Evolutionary conservation across 2,888 invertebrate genomes (phyloP).

Genomic region (Octonoba sinensis): DNA sequence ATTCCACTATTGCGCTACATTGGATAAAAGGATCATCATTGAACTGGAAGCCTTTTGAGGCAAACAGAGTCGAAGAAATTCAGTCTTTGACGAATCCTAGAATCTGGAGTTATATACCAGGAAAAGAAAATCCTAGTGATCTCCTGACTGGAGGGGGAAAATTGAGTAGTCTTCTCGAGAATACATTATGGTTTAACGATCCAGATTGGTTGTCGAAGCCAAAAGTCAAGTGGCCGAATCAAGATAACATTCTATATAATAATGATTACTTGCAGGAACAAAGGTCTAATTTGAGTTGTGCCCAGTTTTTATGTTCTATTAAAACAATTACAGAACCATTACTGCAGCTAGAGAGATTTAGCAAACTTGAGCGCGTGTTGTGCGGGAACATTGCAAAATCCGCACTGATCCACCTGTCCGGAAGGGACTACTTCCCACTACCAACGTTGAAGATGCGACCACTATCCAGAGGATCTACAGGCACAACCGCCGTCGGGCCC

Average conservation of each 20-base stretch:
- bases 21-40: background rate
- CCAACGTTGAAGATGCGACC: background rate
- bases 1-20: background rate
- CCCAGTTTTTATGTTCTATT: too few relatives aligned
- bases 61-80: background rate
- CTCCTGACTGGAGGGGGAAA: background rate
- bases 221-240: too few relatives aligned
- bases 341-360: too few relatives aligned
- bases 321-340: too few relatives aligned
- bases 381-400: too few relatives aligned
- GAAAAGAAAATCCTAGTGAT: conserved; percentile 6
- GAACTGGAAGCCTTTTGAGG: conserved; percentile 2
- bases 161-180: background rate
- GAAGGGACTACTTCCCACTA: background rate
- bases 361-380: too few relatives aligned
- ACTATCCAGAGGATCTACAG: background rate
- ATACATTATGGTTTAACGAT: background rate
- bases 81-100: background rate
- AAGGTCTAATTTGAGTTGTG: too few relatives aligned
- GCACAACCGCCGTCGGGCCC: background rate
- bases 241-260: too few relatives aligned
- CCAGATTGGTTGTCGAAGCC: background rate
- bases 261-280: too few relatives aligned
- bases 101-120: background rate
- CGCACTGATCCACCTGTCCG: too few relatives aligned